These are phyloP conservation scores for Brevipalpus yothersi DNA, from an alignment of 1,140 invertebrate genomes.

Conservation along the genomic window DNA sequence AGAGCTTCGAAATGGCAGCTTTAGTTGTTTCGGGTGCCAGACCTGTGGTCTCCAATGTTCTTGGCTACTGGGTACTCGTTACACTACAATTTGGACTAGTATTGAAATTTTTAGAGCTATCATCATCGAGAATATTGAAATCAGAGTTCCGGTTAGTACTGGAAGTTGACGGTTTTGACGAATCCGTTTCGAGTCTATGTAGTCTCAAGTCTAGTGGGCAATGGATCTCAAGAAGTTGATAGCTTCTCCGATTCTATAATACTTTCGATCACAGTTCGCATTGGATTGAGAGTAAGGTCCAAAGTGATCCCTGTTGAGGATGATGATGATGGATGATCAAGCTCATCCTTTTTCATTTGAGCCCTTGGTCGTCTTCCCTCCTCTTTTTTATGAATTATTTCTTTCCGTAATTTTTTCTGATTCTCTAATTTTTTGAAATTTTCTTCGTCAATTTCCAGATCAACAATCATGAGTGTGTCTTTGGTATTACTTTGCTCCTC, in stretches of 20 bases:
- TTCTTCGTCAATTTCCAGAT: not conserved
- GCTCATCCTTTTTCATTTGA: not conserved
- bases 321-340: not conserved
- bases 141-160: not conserved
- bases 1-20: not conserved
- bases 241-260: not conserved
- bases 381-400: not conserved
- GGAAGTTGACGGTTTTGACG: not conserved
- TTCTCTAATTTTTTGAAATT: not conserved
- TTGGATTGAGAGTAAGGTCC: not conserved
- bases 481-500: not conserved
- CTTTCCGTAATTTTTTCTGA: not conserved
- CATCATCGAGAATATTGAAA: not conserved
- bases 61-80: not conserved
- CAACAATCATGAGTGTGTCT: not conserved
- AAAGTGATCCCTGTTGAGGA: not conserved
- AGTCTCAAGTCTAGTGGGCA: not conserved
- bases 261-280: not conserved
- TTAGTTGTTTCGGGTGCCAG: not conserved
- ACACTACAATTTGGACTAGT: not conserved
- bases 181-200: not conserved
- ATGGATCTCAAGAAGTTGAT: not conserved
- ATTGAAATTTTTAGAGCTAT: not conserved
- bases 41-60: not conserved
- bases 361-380: not conserved